These are phyloP conservation scores for Nixonia krombeini DNA, from an alignment of 1,140 invertebrate species.

Conservation along the genomic window DNA sequence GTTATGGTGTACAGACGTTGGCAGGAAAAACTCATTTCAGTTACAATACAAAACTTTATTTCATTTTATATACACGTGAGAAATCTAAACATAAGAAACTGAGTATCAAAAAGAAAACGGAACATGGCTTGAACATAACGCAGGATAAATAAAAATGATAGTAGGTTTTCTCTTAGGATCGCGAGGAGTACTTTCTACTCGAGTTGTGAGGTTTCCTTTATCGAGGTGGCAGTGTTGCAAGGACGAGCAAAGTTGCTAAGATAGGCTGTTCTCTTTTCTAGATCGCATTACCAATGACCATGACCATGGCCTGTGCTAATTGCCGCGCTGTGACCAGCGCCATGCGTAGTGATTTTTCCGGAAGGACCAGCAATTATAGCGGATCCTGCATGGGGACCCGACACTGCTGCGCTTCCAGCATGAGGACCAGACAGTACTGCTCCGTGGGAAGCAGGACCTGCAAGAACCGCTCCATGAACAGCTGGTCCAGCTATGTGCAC, in stretches of 20 bases:
- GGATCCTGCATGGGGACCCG: constrained; percentile 65
- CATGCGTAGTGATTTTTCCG: constrained; percentile 67
- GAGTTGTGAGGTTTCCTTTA: constrained; percentile 1
- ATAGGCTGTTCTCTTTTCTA: constrained; percentile 6
- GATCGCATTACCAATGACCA: constrained; percentile 56
- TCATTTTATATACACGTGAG: constrained; percentile 42
- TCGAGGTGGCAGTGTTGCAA: constrained; percentile 30
- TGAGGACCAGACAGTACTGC: constrained; percentile 63
- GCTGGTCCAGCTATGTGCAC: constrained; percentile 41
- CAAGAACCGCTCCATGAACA: constrained; percentile 49
- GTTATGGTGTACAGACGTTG: no score
- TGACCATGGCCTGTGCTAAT: constrained; percentile 62
- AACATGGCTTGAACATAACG: constrained; percentile 30
- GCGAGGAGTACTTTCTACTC: constrained; percentile 5
- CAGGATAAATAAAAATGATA: constrained; percentile 11
- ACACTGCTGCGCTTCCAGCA: constrained; percentile 60
- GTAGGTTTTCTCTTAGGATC: neutral
- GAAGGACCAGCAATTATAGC: constrained; percentile 67
- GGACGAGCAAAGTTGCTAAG: constrained; percentile 14
- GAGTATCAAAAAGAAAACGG: constrained; percentile 31
- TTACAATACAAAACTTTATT: constrained; percentile 40
- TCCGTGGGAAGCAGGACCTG: constrained; percentile 57
- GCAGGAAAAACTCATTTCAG: neutral
- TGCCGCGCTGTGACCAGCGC: constrained; percentile 61
- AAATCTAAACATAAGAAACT: constrained; percentile 27